phyloP scores from a whole-genome alignment of 2,797 vertebrate species.

The Eulemur coronatus region DNA sequence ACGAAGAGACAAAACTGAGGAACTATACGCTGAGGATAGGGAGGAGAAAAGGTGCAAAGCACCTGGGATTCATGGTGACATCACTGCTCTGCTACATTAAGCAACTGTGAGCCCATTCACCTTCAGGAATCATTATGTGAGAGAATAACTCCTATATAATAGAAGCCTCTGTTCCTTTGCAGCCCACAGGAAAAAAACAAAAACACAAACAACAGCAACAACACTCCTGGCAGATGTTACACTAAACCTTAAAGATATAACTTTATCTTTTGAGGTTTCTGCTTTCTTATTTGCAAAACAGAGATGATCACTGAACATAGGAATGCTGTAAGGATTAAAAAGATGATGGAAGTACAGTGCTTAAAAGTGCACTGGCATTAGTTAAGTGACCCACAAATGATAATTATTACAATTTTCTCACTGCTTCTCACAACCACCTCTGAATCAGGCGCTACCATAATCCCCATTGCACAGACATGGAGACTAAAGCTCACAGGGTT shows the following conservation, averaged over 20 bases:
- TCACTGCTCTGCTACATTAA: not conserved
- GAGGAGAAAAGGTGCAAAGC: not conserved
- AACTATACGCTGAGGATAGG: not conserved
- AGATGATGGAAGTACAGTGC: not conserved
- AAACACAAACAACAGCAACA: not conserved
- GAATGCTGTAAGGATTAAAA: not conserved
- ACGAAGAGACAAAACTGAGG: not conserved
- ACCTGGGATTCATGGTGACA: not conserved
- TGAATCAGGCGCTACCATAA: not conserved
- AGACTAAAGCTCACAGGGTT: not conserved
- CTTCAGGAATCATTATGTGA: not conserved
- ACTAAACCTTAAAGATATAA: not conserved
- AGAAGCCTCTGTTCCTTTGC: not conserved
- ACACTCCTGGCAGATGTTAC: not conserved
- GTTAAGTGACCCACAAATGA: not conserved
- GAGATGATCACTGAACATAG: fast-evolving
- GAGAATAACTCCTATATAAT: not conserved
- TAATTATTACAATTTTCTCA: not conserved
- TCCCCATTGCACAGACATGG: not conserved
- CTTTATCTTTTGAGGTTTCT: not conserved
- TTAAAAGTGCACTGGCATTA: not conserved
- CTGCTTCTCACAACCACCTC: not conserved
- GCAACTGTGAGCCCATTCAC: not conserved
- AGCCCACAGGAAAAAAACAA: not conserved
- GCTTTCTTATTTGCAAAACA: not conserved